Conservation (phyloP, 2,113 vertebrate genomes). For the Etia nguti region DNA sequence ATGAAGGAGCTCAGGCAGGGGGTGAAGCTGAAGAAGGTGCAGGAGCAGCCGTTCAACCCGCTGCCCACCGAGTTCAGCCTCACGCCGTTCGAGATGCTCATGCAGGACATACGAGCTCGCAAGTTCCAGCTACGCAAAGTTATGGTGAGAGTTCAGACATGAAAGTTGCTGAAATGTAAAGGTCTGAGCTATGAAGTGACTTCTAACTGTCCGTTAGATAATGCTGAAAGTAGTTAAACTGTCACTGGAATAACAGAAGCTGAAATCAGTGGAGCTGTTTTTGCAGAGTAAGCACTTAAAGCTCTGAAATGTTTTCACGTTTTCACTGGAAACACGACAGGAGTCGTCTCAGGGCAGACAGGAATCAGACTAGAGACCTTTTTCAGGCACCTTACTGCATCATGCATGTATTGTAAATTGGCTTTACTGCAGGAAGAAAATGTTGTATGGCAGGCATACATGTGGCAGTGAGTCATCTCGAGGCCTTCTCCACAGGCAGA, state of each 20-base stretch:
- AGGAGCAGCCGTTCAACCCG: constrained; percentile 88
- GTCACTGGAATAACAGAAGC: background rate
- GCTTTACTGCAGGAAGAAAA: background rate
- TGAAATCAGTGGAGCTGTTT: background rate
- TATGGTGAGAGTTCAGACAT: constrained; percentile 77
- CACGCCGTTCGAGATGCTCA: constrained; percentile 96
- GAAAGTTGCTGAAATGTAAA: background rate
- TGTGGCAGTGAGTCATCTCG: background rate
- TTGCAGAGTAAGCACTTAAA: background rate
- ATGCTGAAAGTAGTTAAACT: background rate
- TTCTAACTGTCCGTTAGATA: too few relatives aligned
- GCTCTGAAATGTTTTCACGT: background rate
- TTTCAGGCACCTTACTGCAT: background rate
- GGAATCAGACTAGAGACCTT: background rate
- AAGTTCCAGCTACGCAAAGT: constrained; percentile 95
- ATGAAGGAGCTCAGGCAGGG: constrained; percentile 94
- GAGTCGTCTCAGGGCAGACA: background rate
- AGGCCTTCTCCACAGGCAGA: background rate
- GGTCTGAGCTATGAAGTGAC: too few relatives aligned
- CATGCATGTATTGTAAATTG: background rate
- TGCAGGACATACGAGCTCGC: constrained; percentile 91
- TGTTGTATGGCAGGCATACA: background rate
- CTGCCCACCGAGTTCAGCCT: constrained; percentile 94
- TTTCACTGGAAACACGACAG: background rate
- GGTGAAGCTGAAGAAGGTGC: constrained; percentile 93